Evolutionary conservation across 2,888 invertebrate genomes (phyloP), one percentile per base, ranked within the genome.

Genomic region (Epistrophe grossulariae): DNA sequence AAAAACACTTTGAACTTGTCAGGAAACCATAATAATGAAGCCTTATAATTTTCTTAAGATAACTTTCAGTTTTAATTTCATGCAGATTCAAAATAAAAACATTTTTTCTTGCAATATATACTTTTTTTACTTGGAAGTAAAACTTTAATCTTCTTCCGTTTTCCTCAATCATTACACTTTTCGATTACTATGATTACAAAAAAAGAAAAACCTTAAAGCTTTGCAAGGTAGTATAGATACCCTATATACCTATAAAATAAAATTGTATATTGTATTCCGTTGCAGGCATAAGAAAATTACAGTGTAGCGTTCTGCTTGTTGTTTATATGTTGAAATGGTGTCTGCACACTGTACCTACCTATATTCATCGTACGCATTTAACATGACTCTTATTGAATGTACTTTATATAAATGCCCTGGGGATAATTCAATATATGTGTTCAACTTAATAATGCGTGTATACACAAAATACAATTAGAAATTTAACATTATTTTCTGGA

Each of bases 171-270:
- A 45, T 66, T 66, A 35, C 31, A 24, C 24, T 28, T 70, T n/a
- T 50, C 48, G 57, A 81, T 81, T 62, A 64, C 81, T 71, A 76
- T 71, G 59, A 76, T 81, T 77, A 24, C 24, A 24, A 24, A 24
- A 71, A 0, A 35, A 66, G n/a, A 24, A 24, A 52, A 35, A 35
- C 43, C 45, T 68, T 50, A 62, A 76, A 76, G 50, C 68, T 50
- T 13, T 48, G 8, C 19, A 13, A 38, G 31, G 24, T 43, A 79
- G n/a, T 11, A 6, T 31, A 31, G 31, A 31, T 31, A 35, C 35
- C 35, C 35, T 31, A 1, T 38, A 17, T 17, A 28, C 52, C n/a
- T n/a, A 38, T 15, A n/a, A n/a, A 55, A 15, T 28, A 73, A 73
- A n/a, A 19, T 48, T 43, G n/a, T 8, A 40, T 48, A 19, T 48